Evolutionary conservation across 92 coral and sea anemone species (phyloP), one percentile per base, ranked within the genome.

Genomic region (Epizoanthus scotinus): DNA sequence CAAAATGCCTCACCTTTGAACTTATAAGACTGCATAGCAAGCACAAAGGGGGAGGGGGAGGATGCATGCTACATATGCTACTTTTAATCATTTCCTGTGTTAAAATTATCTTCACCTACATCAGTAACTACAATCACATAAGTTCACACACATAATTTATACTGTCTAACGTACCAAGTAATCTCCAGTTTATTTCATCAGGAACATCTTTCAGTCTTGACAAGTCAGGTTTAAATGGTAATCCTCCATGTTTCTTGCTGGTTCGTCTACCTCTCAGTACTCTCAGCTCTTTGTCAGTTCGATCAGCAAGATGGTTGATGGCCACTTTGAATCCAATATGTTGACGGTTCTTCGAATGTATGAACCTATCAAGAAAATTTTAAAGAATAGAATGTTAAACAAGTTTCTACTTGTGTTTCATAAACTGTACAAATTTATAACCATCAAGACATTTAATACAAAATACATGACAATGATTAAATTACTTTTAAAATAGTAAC

Each of bases 261-360:
- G 89, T 77, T 36, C 78, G 86, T 56, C 97, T 92, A 21, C 98
- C 98, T 83, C 97, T 91, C 62, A 95, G 73, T 22, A 88, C 73
- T 57, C 58, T 79, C 28, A 95, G 79, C 82, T 95, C 98, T 44
- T 90, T 79, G 14, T 86, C 90, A 63, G 88, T 86, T 3, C 88
- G 89, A 69, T 95, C 98, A 24, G 95, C 93, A 24, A 95, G 88
- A 47, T 95, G 98, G 61, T 95, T 95, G 64, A 93, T 79, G 19
- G 89, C 94, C 78, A 93, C 79, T 68, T 91, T 84, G 75, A 85
- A 95, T 70, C 98, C 90, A 47, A 77, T 83, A 87, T 95, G 94
- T 74, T 90, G 90, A 74, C 98, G 97, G 82, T 95, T 95, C 79
- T 95, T 94, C 25, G 98, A 89, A 82, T 93, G 87, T 18, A 95